phyloP scores from a whole-genome alignment of 1,140 invertebrate genomes.

The Hormaphis cornu region DNA sequence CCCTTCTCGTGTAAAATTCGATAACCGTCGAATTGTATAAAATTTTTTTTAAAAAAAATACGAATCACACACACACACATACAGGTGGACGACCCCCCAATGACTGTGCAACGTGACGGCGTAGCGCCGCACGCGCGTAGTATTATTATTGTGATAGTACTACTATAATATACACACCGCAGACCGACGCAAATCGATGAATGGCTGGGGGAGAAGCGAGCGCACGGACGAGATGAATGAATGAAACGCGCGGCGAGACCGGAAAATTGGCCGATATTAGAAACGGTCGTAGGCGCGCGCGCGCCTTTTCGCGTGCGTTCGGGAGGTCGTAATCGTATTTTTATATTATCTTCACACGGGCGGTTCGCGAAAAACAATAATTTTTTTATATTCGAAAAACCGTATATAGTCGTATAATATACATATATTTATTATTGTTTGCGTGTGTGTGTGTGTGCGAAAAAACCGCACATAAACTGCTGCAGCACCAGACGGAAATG shows the following conservation, averaged over 20 bases:
- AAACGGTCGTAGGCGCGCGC: background rate
- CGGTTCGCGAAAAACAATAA: background rate
- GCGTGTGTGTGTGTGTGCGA: background rate
- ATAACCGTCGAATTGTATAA: too few relatives aligned
- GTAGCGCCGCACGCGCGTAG: background rate
- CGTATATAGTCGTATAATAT: background rate
- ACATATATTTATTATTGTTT: too few relatives aligned
- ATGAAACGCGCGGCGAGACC: background rate
- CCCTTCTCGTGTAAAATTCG: too few relatives aligned
- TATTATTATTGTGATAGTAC: too few relatives aligned
- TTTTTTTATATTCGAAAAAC: background rate
- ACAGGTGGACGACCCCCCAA: too few relatives aligned
- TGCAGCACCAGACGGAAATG: background rate
- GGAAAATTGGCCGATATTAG: background rate
- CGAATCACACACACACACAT: too few relatives aligned
- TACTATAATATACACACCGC: too few relatives aligned
- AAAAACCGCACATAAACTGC: background rate
- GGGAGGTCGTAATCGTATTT: background rate
- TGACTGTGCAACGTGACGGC: background rate
- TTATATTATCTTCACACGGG: background rate
- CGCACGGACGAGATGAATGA: constrained; percentile 17
- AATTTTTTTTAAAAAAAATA: too few relatives aligned
- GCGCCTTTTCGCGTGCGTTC: background rate
- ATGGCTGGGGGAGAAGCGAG: background rate
- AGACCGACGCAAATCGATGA: too few relatives aligned